These are phyloP conservation scores for Diplazon laetatorius DNA, from an alignment of 2,888 invertebrate genomes.

Conservation along the genomic window DNA sequence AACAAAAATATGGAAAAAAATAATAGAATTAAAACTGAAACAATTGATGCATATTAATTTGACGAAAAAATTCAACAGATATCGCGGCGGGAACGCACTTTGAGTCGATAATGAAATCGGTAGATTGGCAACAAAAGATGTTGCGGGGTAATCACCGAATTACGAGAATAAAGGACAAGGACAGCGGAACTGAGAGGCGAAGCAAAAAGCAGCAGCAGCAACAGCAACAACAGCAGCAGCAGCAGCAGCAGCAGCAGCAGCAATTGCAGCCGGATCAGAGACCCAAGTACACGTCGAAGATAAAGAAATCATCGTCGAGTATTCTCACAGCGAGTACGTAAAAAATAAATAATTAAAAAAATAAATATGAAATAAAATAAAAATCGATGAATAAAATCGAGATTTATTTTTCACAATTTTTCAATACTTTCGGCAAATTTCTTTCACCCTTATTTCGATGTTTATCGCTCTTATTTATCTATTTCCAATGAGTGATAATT, in stretches of 20 bases:
- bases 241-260: constrained; percentile 46
- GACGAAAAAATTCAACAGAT: constrained; percentile 83
- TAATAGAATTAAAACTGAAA: no score
- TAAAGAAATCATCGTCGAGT: constrained; percentile 83
- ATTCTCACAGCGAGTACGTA: constrained; percentile 83
- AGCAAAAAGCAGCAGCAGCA: constrained; percentile 73
- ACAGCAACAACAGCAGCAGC: constrained; percentile 48
- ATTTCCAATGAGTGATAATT: no score
- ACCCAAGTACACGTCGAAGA: constrained; percentile 83
- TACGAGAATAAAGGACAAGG: constrained; percentile 79
- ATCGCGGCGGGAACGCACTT: constrained; percentile 87
- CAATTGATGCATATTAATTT: no score
- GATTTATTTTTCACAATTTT: no score
- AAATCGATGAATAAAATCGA: no score
- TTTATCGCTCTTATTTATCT: no score
- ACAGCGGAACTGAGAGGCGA: constrained; percentile 77
- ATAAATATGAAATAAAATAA: not conserved
- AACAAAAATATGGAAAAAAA: no score
- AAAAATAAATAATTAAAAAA: constrained; percentile 1
- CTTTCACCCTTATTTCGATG: no score
- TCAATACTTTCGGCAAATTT: no score
- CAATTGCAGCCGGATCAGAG: constrained; percentile 81
- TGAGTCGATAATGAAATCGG: constrained; percentile 88
- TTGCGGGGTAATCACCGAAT: constrained; percentile 81
- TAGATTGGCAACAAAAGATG: constrained; percentile 91